Evolutionary conservation across 2,113 vertebrate species (phyloP), one percentile per base, ranked within the genome.

Genomic region (Zosterops lateralis): DNA sequence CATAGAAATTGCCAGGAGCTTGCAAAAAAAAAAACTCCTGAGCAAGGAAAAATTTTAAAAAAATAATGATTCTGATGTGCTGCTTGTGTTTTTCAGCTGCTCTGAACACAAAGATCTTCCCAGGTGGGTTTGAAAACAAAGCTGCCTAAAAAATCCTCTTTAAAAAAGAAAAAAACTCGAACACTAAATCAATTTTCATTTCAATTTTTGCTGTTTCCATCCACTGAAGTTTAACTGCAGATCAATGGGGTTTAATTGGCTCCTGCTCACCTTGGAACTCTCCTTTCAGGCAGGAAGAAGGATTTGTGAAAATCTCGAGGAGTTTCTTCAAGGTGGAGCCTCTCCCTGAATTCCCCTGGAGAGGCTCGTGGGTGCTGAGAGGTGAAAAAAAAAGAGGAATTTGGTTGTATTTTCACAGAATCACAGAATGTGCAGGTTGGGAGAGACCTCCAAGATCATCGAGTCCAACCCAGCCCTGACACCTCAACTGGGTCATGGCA

Each of bases 281-380:
- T 61, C 2, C 5, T 12, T 66, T 6, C 10, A 17, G n/a, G 32
- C 26, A 4, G 20, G 36, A 7, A 34, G 66, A 36, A 81, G 15
- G 47, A 17, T 42, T 38, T 32, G 5, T 20, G 17, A 19, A 36
- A 61, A 5, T 38, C 6, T 6, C 5, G 5, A 6, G 17, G 67
- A 68, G 24, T 6, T 53, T 42, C 66, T 10, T 9, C 26, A 29
- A 53, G 47, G 68, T 70, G 57, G 32, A 82, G 85, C 17, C 21
- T 17, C 5, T 4, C 29, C 32, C 66, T 56, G 40, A 11, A 11
- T 28, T 29, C 38, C 38, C 44, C 36, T 16, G 32, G 17, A 53
- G 71, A 47, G 8, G 6, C 12, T 29, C 0, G 0, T 0, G 2
- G 14, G 34, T 1, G 2, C 12, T 11, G 21, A n/a, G 29, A 8